Evolutionary conservation across 2,888 invertebrate species (phyloP), one percentile per base, ranked within the genome.

Genomic region (Zygothrica quintamaculata): DNA sequence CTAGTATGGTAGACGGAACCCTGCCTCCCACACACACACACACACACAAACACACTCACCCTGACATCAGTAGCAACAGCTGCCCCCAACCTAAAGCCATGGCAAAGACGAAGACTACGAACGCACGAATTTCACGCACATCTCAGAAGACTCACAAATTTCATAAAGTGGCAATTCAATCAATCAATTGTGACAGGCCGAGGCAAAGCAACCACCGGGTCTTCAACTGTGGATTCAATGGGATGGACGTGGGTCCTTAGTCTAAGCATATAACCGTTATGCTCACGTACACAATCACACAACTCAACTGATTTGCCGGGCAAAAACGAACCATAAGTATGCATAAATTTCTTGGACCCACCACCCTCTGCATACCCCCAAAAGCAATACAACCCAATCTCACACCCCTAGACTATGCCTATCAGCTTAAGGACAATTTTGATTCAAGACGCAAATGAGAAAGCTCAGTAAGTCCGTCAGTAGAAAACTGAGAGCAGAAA

Each of bases 81-180:
- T 4, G 22, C 33, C 34, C 42, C 29, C 50, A n/a, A 6, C 48
- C 16, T 9, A 13, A 8, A 7, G 31, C 36, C 42, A 36, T 16
- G 16, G n/a, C 18, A 8, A 22, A 11, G 59, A 25, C 56, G 22
- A 33, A 50, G 43, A 51, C 39, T 52, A 44, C 52, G 62, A 53
- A 68, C 76, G 61, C 69, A 80, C 86, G 84, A 80, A 65, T 80
- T 87, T 82, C 74, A 84, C 87, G 86, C 87, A 85, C 86, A 89
- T 89, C 89, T 89, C 89, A 67, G 82, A 89, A 89, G 89, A 88
- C 89, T 88, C 89, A 89, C 89, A 89, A 89, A 89, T 89, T 89
- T 88, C 88, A 89, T 88, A 89, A 88, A 88, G 89, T 88, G 89
- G 89, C 89, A 89, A 89, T 89, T 89, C 89, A 89, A 89, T 89